Conservation (phyloP, 2,888 invertebrate species). For the Lathronympha strigana region DNA sequence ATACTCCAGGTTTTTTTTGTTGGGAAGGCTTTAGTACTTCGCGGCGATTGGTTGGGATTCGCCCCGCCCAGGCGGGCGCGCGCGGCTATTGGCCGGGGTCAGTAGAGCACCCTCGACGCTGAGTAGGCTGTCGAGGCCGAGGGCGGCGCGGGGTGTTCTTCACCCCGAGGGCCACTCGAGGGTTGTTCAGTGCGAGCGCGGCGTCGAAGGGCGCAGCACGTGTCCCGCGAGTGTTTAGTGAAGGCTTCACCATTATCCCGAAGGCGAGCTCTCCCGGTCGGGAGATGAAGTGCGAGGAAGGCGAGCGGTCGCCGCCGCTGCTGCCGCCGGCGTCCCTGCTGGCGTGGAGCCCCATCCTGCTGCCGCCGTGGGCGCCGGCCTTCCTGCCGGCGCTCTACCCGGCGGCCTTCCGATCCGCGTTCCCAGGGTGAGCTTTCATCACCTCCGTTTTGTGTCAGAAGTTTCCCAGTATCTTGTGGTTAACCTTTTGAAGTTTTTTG, state of each 20-base stretch:
- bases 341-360: slow-evolving; percentile 89
- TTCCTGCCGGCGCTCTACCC: slow-evolving; percentile 89
- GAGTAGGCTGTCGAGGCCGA: slow-evolving; percentile 83
- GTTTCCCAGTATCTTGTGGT: background rate
- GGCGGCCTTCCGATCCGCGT: slow-evolving; percentile 88
- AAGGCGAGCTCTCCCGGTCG: slow-evolving; percentile 79
- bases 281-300: slow-evolving; percentile 83
- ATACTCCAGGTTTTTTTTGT: slow-evolving; percentile 80
- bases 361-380: slow-evolving; percentile 91
- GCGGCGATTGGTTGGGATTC: slow-evolving; percentile 64
- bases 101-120: slow-evolving; percentile 81
- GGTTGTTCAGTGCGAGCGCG: slow-evolving; percentile 82
- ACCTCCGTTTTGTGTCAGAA: slow-evolving; percentile 12
- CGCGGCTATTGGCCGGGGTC: slow-evolving; percentile 68
- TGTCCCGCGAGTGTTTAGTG: slow-evolving; percentile 67
- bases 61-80: slow-evolving; percentile 72
- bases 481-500: background rate
- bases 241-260: slow-evolving; percentile 79
- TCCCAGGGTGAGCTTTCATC: slow-evolving; percentile 88
- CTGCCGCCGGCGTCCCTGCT: slow-evolving; percentile 85
- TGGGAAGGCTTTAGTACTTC: slow-evolving; percentile 69
- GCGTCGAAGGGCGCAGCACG: slow-evolving; percentile 81
- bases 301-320: slow-evolving; percentile 73
- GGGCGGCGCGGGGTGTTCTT: slow-evolving; percentile 82
- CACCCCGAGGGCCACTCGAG: slow-evolving; percentile 84